Conservation (phyloP, 2,888 invertebrate species). For the Microdon myrmicae region DNA sequence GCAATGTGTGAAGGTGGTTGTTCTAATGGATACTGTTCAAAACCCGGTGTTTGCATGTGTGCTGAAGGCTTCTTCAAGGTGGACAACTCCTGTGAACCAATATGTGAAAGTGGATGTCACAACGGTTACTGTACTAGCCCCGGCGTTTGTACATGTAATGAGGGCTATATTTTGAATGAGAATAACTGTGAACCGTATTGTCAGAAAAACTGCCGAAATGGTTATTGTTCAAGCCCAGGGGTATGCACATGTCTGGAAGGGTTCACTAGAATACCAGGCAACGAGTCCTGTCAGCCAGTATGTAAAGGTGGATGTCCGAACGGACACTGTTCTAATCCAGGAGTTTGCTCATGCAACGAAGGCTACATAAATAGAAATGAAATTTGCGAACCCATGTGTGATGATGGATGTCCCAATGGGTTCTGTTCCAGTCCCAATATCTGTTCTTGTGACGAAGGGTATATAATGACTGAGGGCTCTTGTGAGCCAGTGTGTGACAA, state of each 20-base stretch:
- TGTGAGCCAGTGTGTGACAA: conserved; percentile 59
- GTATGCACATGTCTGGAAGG: conserved; percentile 16
- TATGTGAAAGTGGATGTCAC: conserved; percentile 17
- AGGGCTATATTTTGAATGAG: not conserved
- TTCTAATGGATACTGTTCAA: not conserved
- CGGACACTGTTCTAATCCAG: conserved; percentile 59
- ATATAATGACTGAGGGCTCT: no score
- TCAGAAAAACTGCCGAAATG: conserved; percentile 56
- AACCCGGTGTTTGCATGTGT: conserved; percentile 3
- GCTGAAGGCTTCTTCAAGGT: conserved; percentile 4
- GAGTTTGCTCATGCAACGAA: conserved; percentile 53
- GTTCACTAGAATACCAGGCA: not conserved
- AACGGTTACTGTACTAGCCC: conserved; percentile 59
- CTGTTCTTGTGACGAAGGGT: conserved; percentile 49
- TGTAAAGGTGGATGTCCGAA: conserved; percentile 59
- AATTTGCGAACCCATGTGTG: conserved; percentile 8
- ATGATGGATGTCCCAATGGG: conserved; percentile 9
- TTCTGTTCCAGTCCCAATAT: not conserved
- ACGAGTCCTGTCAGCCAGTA: conserved; percentile 57
- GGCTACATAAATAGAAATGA: conserved; percentile 10
- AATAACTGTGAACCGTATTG: conserved; percentile 58
- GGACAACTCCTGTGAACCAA: conserved; percentile 2
- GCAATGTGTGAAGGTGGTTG: not conserved
- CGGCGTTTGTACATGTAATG: conserved; percentile 53
- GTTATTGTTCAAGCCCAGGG: conserved; percentile 62